Evolutionary conservation across 2,113 vertebrate species (phyloP).

Genomic region (Hemichromis elongatus): DNA sequence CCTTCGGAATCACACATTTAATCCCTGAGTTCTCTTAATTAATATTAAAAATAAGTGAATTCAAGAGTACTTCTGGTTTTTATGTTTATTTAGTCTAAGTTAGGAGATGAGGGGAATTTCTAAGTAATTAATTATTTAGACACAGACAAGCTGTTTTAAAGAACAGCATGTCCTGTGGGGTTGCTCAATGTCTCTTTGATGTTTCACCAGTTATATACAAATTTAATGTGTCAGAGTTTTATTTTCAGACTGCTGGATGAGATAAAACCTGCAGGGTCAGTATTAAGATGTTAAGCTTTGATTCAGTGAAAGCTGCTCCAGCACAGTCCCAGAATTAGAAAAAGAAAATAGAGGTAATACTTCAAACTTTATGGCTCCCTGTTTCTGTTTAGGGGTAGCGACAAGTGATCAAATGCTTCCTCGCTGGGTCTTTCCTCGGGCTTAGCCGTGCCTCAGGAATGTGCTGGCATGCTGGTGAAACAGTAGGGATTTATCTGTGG

Average conservation of each 20-base stretch:
- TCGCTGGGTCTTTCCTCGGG: conserved; percentile 17
- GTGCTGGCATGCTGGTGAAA: conserved; percentile 48
- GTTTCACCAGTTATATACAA: not conserved
- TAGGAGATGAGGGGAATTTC: not conserved
- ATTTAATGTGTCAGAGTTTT: not conserved
- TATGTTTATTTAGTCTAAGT: not conserved
- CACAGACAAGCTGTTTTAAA: not conserved
- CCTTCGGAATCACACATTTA: not conserved
- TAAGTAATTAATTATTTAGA: not conserved
- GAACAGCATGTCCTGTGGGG: not conserved
- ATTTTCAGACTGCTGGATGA: not conserved
- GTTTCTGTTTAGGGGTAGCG: not conserved
- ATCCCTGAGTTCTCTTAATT: not conserved
- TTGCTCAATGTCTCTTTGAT: not conserved
- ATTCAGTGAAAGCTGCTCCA: not conserved
- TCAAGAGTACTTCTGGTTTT: not conserved
- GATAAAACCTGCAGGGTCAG: not conserved
- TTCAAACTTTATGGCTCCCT: not conserved
- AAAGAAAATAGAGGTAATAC: not conserved
- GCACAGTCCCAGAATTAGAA: not conserved
- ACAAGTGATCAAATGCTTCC: conserved; percentile 30
- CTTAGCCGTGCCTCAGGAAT: conserved; percentile 54
- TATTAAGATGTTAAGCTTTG: not conserved
- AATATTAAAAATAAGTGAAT: not conserved
- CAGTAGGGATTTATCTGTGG: conserved; percentile 50